Conservation (phyloP, 2,113 vertebrate genomes). For the Percina caprodes region DNA sequence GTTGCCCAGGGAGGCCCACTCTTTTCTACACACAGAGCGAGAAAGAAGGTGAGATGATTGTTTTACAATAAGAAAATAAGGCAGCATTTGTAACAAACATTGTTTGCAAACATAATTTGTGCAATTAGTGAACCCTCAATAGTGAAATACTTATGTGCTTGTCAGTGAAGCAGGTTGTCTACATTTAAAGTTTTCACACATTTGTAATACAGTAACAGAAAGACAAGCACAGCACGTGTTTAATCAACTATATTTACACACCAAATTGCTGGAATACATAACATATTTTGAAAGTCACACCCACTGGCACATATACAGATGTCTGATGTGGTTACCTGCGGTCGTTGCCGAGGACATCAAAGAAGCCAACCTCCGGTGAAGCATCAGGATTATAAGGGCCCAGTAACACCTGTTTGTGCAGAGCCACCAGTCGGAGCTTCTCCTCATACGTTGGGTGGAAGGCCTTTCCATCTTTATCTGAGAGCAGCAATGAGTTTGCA, state of each 20-base stretch:
- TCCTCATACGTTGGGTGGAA: constrained; percentile 99
- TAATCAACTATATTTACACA: not conserved
- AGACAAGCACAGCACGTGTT: not conserved
- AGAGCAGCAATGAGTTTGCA: constrained; percentile 17
- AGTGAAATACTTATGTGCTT: not conserved
- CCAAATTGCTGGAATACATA: not conserved
- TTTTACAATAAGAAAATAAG: not conserved
- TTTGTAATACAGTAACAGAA: not conserved
- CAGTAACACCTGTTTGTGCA: constrained; percentile 94
- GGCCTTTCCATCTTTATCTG: constrained; percentile 99
- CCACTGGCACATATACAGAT: not conserved
- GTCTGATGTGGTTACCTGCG: constrained; percentile 88
- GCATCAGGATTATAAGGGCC: constrained; percentile 97
- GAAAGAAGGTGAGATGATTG: not conserved
- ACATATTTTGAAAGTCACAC: constrained; percentile 27
- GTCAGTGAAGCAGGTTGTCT: not conserved
- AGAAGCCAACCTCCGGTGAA: constrained; percentile 97
- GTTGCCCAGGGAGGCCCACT: constrained; percentile 94
- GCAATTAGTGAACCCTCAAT: no score
- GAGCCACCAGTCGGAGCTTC: constrained; percentile 95
- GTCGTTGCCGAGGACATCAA: constrained; percentile 97
- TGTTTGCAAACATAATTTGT: not conserved
- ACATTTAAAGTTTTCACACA: not conserved
- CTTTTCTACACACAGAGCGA: constrained; percentile 85
- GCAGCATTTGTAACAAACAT: not conserved